These are phyloP conservation scores for honey bee (Apis mellifera) DNA, from an alignment of 1,140 invertebrate genomes.

Conservation along the genomic window Amel_HAv3.1 CM009932.2:13278001-13278500, in stretches of 20 bases:
- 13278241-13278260: not conserved
- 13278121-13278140: not conserved
- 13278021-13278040: conserved; percentile 47
- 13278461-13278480: too few relatives aligned
- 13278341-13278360: too few relatives aligned
- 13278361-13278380: not conserved
- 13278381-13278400: not conserved
- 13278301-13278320: not conserved
- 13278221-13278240: not conserved
- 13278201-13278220: not conserved
- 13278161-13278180: not conserved
- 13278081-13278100: conserved; percentile 37
- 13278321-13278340: not conserved
- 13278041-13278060: conserved; percentile 24
- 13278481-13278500: too few relatives aligned
- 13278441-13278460: not conserved
- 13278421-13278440: not conserved
- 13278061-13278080: conserved; percentile 43
- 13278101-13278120: conserved; percentile 11
- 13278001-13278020: conserved; percentile 45
- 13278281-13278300: not conserved
- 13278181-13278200: not conserved
- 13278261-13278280: not conserved
- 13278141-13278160: conserved; percentile 18
- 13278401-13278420: not conserved